These are phyloP conservation scores for Lagorchestes hirsutus DNA, from an alignment of 2,797 vertebrate species.

Conservation along the genomic window DNA sequence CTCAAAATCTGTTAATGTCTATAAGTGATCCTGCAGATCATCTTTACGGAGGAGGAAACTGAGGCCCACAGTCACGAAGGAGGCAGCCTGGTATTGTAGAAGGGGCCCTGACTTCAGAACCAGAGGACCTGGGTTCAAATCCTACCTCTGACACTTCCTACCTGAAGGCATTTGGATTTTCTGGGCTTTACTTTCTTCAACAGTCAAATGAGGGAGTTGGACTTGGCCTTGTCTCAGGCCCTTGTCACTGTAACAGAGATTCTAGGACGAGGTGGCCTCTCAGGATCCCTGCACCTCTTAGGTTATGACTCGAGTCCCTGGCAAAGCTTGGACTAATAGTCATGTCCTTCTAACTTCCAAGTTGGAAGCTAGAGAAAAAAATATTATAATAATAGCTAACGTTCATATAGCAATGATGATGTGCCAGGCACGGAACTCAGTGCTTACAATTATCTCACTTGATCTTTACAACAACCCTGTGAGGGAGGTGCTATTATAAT, in stretches of 20 bases:
- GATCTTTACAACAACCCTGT: neutral
- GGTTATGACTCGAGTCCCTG: neutral
- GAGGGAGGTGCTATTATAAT: neutral
- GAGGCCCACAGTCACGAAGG: neutral
- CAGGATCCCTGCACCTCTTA: neutral
- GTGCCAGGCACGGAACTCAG: too few relatives aligned
- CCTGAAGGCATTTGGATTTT: neutral
- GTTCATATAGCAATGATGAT: neutral
- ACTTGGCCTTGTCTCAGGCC: neutral
- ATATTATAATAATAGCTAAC: too few relatives aligned
- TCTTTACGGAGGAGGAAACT: neutral
- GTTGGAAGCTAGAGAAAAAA: neutral
- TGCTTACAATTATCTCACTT: neutral
- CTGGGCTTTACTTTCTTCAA: neutral
- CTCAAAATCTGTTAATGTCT: neutral
- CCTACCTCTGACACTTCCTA: neutral
- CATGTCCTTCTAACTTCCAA: neutral
- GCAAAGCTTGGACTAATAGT: neutral
- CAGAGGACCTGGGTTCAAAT: constrained; percentile 36
- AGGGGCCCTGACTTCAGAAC: neutral
- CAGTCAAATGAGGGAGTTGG: constrained; percentile 23
- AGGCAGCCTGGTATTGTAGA: neutral
- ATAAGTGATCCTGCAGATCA: neutral
- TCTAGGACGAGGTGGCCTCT: neutral
- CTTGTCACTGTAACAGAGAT: neutral